Evolutionary conservation across 2,113 vertebrate genomes (phyloP).

Genomic region (Donacobius atricapilla): DNA sequence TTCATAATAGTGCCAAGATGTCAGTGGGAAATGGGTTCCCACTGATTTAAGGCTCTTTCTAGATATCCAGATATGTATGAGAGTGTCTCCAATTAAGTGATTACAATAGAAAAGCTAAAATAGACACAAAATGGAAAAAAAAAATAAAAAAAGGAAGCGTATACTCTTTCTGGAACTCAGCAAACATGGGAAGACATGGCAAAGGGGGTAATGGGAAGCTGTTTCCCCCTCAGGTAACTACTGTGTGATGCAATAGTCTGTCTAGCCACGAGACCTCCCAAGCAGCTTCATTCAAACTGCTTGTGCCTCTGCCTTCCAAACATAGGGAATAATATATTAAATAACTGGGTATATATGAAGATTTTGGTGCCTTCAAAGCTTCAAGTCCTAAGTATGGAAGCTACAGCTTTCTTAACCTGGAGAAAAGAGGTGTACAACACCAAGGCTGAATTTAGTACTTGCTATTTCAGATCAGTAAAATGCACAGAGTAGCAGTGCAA

Average conservation of each 20-base stretch:
- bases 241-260: accelerated
- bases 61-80: background rate
- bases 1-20: background rate
- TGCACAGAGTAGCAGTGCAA: background rate
- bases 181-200: background rate
- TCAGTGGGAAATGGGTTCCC: accelerated
- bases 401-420: background rate
- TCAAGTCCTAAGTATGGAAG: background rate
- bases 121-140: background rate
- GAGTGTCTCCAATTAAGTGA: background rate
- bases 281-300: background rate
- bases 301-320: background rate
- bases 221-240: background rate
- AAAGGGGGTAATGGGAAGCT: background rate
- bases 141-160: background rate
- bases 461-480: background rate
- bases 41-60: background rate
- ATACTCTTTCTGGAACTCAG: background rate
- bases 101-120: background rate
- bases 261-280: accelerated
- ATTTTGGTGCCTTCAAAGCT: background rate
- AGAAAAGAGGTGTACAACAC: background rate
- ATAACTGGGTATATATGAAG: background rate
- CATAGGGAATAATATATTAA: background rate
- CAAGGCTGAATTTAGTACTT: background rate